Conservation (phyloP, 2,888 invertebrate genomes). For the Trachelus stipa region DNA sequence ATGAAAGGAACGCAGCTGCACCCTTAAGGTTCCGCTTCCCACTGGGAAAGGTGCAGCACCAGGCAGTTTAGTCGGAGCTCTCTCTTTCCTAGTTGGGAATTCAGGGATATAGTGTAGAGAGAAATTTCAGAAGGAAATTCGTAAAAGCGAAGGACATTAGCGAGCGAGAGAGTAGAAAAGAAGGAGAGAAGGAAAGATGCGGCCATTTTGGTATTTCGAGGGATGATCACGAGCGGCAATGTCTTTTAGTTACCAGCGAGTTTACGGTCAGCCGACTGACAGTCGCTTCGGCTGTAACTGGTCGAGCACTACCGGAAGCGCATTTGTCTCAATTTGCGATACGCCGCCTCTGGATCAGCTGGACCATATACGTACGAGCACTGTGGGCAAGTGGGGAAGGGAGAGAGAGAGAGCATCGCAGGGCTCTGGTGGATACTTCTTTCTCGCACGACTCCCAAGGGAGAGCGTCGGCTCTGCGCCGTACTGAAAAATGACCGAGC, state of each 20-base stretch:
- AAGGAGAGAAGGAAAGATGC: background rate
- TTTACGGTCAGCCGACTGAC: background rate
- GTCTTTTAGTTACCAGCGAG: background rate
- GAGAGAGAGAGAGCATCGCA: too few species aligned
- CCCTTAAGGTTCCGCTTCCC: too few species aligned
- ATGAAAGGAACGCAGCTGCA: too few species aligned
- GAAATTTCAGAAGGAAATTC: too few species aligned
- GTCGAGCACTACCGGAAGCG: conserved; percentile 10
- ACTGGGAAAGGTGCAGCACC: too few species aligned
- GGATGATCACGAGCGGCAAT: background rate
- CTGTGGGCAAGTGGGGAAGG: too few species aligned
- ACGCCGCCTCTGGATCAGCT: conserved; percentile 3
- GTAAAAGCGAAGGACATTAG: background rate
- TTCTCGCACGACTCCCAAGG: conserved; percentile 29
- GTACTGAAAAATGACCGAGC: conserved; percentile 32
- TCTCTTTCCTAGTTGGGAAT: too few species aligned
- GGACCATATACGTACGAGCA: background rate
- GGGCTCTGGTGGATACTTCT: background rate
- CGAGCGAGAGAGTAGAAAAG: background rate
- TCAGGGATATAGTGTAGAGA: too few species aligned
- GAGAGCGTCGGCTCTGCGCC: conserved; percentile 6
- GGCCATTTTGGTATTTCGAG: background rate
- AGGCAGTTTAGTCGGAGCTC: too few species aligned
- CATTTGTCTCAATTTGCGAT: conserved; percentile 37
- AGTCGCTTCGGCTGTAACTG: too few species aligned